A percentile compares a stretch with the other conserved stretches of the same genome.
These are phyloP conservation scores for Synanthedon formicaeformis DNA, from an alignment of 2,888 invertebrate genomes.

Conservation along the genomic window DNA sequence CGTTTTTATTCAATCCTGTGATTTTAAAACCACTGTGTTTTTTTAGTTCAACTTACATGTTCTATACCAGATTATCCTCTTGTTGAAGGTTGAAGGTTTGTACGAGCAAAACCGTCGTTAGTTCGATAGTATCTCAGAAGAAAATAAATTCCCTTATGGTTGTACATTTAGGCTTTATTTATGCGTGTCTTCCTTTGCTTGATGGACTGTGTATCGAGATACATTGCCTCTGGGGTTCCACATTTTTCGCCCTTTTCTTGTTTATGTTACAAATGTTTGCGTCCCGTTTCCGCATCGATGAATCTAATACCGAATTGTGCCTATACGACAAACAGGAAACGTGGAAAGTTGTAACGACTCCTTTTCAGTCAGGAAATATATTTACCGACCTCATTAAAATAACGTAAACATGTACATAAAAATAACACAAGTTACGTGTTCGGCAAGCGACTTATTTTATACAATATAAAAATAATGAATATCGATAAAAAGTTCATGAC, in stretches of 20 bases:
- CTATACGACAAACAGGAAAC: constrained; percentile 9
- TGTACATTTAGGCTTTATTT: constrained; percentile 13
- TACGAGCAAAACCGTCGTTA: not conserved
- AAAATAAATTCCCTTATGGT: constrained; percentile 11
- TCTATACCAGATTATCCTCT: not conserved
- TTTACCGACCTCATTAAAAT: not conserved
- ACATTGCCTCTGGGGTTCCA: constrained; percentile 15
- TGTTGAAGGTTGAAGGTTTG: not conserved
- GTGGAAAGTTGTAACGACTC: constrained; percentile 1
- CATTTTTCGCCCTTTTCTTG: constrained; percentile 18
- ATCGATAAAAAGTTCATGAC: too few species aligned
- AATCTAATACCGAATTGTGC: constrained; percentile 3
- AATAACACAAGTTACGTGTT: too few species aligned
- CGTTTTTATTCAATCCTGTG: too few species aligned
- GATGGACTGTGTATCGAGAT: constrained; percentile 18
- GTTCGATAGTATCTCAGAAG: constrained; percentile 5
- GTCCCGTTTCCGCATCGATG: constrained; percentile 13
- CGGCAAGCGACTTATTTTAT: too few species aligned
- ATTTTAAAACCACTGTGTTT: too few species aligned
- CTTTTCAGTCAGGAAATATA: not conserved
- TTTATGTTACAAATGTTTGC: constrained; percentile 20
- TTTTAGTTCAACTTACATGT: too few species aligned
- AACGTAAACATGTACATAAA: constrained; percentile 5
- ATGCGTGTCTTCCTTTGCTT: constrained; percentile 13
- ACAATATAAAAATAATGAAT: too few species aligned